phyloP scores from a whole-genome alignment of 30 jellyfish, hydroid and myxozoan species.

The Morbakka virulenta region DNA sequence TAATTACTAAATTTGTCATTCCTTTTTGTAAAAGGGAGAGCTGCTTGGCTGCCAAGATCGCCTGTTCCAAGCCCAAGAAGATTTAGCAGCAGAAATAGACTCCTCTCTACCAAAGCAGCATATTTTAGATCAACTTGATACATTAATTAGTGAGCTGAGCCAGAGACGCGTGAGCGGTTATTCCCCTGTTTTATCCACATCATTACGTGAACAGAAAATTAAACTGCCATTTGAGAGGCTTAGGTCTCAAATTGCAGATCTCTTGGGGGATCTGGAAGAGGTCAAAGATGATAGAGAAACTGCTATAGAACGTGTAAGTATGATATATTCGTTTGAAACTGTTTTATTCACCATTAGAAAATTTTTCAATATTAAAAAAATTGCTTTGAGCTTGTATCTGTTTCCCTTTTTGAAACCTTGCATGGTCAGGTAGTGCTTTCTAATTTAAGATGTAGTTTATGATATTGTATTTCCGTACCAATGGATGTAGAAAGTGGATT shows the following conservation, averaged over 20 bases:
- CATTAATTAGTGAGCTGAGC: not conserved
- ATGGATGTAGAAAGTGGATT: too few relatives aligned
- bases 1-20: too few relatives aligned
- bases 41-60: not conserved
- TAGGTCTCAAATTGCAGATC: not conserved
- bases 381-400: too few relatives aligned
- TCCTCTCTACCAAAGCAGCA: not conserved
- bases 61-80: not conserved
- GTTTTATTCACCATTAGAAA: too few relatives aligned
- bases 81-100: not conserved
- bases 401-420: too few relatives aligned
- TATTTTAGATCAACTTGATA: not conserved
- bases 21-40: not conserved
- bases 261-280: not conserved
- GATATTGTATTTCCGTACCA: too few relatives aligned
- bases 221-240: not conserved
- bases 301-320: not conserved
- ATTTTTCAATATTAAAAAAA: too few relatives aligned
- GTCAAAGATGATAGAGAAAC: not conserved
- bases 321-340: too few relatives aligned
- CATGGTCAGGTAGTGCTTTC: too few relatives aligned
- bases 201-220: not conserved
- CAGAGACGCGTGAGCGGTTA: not conserved
- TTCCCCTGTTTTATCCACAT: not conserved
- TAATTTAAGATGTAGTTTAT: too few relatives aligned